Evolutionary conservation across 2,888 invertebrate genomes (phyloP).

Genomic region (Drosophila parthenogenetica): DNA sequence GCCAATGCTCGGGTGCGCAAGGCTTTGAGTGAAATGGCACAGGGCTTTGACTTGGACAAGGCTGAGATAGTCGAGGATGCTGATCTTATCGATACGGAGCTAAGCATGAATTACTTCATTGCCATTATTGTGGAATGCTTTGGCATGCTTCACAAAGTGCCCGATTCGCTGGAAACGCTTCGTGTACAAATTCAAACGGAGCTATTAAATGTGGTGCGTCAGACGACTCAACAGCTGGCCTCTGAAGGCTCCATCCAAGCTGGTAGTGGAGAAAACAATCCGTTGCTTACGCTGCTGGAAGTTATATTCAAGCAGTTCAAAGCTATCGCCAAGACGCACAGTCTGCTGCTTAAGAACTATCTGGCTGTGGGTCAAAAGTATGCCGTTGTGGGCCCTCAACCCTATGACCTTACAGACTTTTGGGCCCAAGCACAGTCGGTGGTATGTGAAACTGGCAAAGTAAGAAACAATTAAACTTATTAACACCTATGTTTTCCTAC

Average conservation of each 20-base stretch:
- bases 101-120: constrained; percentile 89
- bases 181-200: constrained; percentile 94
- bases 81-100: constrained; percentile 87
- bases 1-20: constrained; percentile 86
- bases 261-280: constrained; percentile 76
- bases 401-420: constrained; percentile 91
- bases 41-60: constrained; percentile 84
- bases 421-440: constrained; percentile 96
- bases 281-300: constrained; percentile 88
- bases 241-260: constrained; percentile 73
- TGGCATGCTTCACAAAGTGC: constrained; percentile 92
- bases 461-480: background rate
- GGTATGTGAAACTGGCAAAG: constrained; percentile 86
- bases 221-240: constrained; percentile 91
- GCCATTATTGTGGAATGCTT: constrained; percentile 94
- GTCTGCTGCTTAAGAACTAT: constrained; percentile 88
- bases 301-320: constrained; percentile 93
- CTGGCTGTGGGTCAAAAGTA: constrained; percentile 88
- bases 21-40: constrained; percentile 86
- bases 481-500: constrained; percentile 48
- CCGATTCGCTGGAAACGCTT: constrained; percentile 93
- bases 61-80: constrained; percentile 87
- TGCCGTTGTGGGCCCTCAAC: constrained; percentile 84
- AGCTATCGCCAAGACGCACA: constrained; percentile 91
- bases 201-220: constrained; percentile 91